Evolutionary conservation across 1,140 invertebrate species (phyloP), one percentile per base, ranked within the genome.

Genomic region (Drosophila ercepeae): DNA sequence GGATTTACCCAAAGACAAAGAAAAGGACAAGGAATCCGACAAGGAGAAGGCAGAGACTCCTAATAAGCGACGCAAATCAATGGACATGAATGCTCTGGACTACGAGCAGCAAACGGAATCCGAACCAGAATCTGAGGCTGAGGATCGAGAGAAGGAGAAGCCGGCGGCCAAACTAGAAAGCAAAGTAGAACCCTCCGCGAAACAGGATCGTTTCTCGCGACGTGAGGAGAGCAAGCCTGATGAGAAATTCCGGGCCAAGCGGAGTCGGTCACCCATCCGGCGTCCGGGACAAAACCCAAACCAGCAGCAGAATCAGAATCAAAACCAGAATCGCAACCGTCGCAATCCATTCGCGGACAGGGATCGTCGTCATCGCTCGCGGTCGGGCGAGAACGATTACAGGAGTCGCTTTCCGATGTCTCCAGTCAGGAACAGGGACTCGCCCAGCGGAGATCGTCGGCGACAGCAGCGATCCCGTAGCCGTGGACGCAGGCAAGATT

Each of bases 41-140:
- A 78, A 54, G 49, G 75, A 79, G 8, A 88, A 71, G 8, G 49
- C 65, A 2, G 75, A 61, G 2, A 51, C 41, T 13, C 46, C 60
- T 0, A 46, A 46, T 6, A 84, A 86, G 49, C 73, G 75, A 4
- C 86, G 71, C 18, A 89, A 90, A 14, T 90, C 82, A 0, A 51
- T 91, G 23, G 91, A 91, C 36, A 86, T 91, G 82, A 91, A 91
- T 53, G 90, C 90, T 0, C 19, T 91, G 18, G 90, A 91, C 42
- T 91, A 91, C 27, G 90, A 91, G 11, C 89, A 91, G 59, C 90
- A 90, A 44, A 76, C 84, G 0, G 90, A 89, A 1, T 78, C 73
- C 32, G 91, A 91, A 18, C 48, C 75, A 0, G 84, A 90, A 32
- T 54, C 63, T 1, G 78, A 79, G 11, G 14, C 42, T 2, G 41